Evolutionary conservation across 2,113 vertebrate genomes (phyloP), one percentile per base, ranked within the genome.

Genomic region (Muscicapa adusta): DNA sequence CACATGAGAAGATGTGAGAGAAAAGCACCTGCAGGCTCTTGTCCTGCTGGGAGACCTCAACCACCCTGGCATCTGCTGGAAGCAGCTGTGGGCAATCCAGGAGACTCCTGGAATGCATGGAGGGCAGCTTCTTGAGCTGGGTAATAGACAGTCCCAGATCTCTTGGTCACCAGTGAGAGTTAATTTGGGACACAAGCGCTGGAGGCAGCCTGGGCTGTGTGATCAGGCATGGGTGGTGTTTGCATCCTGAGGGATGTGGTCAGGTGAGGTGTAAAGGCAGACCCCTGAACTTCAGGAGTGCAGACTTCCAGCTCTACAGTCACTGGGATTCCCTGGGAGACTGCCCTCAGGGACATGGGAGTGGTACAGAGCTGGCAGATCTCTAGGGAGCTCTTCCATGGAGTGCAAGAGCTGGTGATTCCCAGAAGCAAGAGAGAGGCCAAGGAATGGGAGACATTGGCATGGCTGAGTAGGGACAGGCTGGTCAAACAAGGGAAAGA

Each of bases 351-450:
- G 11, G 22, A 28, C 45, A 38, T 45, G 6, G 51, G 31, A 33
- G 22, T 10, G 22, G 25, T 18, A 51, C 25, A 51, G 53, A 33
- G 33, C 54, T 53, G 33, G 18, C 18, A 51, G 28, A 45, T 38
- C 12, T 24, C 57, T 28, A 13, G 47, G 63, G 28, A 54, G 38
- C 9, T 33, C 36, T 60, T n/a, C 58, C 40, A 38, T 8, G 42
- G 9, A 28, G 18, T 38, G 23, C 40, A 12, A 33, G n/a, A 50
- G 34, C 51, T 34, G 17, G 4, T 0, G 0, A 66, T 26, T 31
- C 20, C 25, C 43, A 58, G 31, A 10, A 58, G 20, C 5, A 14
- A 42, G 16, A 20, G 50, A 50, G 2, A 58, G 43, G 10, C 13
- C 17, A 42, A 29, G 31, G 25, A 34, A 66, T 7, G 19, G 25